A percentile compares a stretch with the other conserved stretches of the same genome.
Conservation (phyloP, 2,888 invertebrate species). For the Endotricha flammealis region DNA sequence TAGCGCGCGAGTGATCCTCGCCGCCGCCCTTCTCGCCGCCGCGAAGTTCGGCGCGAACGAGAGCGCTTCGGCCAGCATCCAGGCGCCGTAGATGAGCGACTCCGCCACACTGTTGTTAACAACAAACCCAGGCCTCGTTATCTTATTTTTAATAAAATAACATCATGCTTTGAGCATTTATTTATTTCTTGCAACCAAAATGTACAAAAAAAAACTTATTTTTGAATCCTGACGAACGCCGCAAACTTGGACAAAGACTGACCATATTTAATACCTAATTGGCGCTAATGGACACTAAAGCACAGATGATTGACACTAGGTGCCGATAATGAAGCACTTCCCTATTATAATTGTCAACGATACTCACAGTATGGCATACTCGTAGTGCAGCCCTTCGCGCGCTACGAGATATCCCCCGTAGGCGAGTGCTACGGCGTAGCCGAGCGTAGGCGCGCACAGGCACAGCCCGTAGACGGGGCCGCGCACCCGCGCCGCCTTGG, state of each 20-base stretch:
- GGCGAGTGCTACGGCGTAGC: conserved; percentile 83
- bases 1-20: conserved; percentile 22
- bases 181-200: too few relatives aligned
- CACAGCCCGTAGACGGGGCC: conserved; percentile 84
- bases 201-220: too few relatives aligned
- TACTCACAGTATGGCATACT: conserved; percentile 82
- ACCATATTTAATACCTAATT: too few relatives aligned
- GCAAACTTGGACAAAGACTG: too few relatives aligned
- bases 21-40: conserved; percentile 77
- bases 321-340: too few relatives aligned
- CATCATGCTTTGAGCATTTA: too few relatives aligned
- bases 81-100: conserved; percentile 86
- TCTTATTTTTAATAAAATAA: neutral
- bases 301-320: too few relatives aligned
- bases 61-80: conserved; percentile 87
- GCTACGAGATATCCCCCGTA: conserved; percentile 85
- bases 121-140: neutral
- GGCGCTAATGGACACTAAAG: too few relatives aligned
- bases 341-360: too few relatives aligned
- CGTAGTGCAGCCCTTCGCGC: conserved; percentile 77
- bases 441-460: conserved; percentile 83
- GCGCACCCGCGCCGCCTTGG: conserved; percentile 69
- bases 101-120: conserved; percentile 83
- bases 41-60: conserved; percentile 88
- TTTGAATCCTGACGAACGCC: too few relatives aligned